These are phyloP conservation scores for Achroia grisella DNA, from an alignment of 1,140 invertebrate genomes.

Conservation along the genomic window DNA sequence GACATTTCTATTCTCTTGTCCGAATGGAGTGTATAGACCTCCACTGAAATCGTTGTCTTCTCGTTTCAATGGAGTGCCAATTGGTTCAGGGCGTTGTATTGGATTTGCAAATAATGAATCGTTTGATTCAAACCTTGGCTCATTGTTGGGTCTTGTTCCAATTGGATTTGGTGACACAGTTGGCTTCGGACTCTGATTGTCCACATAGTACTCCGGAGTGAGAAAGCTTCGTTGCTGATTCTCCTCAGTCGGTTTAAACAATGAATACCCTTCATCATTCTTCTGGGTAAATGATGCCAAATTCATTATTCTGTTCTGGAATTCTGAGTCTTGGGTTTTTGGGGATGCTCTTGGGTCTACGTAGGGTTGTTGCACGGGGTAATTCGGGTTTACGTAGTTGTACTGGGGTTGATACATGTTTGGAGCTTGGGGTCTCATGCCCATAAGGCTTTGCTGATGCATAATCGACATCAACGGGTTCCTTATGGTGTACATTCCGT, in stretches of 20 bases:
- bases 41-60: slow-evolving; percentile 29
- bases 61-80: slow-evolving; percentile 51
- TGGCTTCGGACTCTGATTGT: slow-evolving; percentile 28
- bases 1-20: slow-evolving; percentile 54
- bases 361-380: slow-evolving; percentile 13
- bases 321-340: slow-evolving; percentile 27
- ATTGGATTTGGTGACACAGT: slow-evolving; percentile 55
- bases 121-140: slow-evolving; percentile 26
- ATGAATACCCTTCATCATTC: slow-evolving; percentile 58
- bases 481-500: slow-evolving; percentile 85
- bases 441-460: slow-evolving; percentile 63
- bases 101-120: slow-evolving; percentile 48
- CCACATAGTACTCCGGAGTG: slow-evolving; percentile 37
- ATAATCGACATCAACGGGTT: slow-evolving; percentile 77
- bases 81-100: slow-evolving; percentile 50
- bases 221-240: slow-evolving; percentile 43
- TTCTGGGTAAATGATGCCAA: slow-evolving; percentile 59
- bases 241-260: slow-evolving; percentile 52
- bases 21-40: slow-evolving; percentile 61
- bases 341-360: slow-evolving; percentile 28
- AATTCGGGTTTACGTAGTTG: slow-evolving; percentile 43
- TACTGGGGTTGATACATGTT: slow-evolving; percentile 33
- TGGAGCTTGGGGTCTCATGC: slow-evolving; percentile 26
- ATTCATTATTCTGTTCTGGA: slow-evolving; percentile 50
- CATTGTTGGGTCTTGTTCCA: slow-evolving; percentile 38